Percentiles rank a stretch among this genome's conserved stretches.
phyloP scores from a whole-genome alignment of 37 sponge, comb jelly and placozoan species.

The Chondrilla cf. caribensis region DNA sequence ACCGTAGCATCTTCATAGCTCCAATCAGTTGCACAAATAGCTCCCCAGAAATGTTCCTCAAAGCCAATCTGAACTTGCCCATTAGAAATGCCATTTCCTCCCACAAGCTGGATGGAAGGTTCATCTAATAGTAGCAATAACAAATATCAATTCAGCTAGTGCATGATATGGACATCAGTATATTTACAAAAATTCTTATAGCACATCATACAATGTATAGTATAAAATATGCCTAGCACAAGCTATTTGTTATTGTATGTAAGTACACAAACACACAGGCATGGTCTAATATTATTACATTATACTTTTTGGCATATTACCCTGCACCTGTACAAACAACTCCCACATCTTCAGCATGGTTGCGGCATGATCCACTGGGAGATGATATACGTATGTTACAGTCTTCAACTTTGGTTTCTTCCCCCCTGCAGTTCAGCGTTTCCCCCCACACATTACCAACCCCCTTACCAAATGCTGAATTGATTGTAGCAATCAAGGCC shows the following conservation, averaged over 20 bases:
- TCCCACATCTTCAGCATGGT: neutral
- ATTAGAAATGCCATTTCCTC: neutral
- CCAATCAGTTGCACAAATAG: neutral
- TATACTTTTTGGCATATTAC: too few species aligned
- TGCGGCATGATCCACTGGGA: neutral
- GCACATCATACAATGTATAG: too few species aligned
- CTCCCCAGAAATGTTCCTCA: neutral
- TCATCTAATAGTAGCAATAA: too few species aligned
- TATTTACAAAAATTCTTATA: too few species aligned
- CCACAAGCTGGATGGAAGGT: neutral
- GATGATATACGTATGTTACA: neutral
- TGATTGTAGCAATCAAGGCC: neutral
- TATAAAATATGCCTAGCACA: too few species aligned
- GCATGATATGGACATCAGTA: too few species aligned
- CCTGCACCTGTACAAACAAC: neutral
- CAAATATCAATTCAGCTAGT: too few species aligned
- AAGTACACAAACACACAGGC: too few species aligned
- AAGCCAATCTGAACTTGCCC: neutral
- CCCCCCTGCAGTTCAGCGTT: neutral
- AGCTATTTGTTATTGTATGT: too few species aligned
- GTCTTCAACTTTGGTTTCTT: neutral
- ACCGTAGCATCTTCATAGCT: neutral
- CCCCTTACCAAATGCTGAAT: neutral
- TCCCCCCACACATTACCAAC: neutral
- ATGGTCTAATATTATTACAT: too few species aligned